A percentile compares a stretch with the other conserved stretches of the same genome.
Evolutionary conservation across 2,113 vertebrate genomes (phyloP).

Genomic region (Ptychochromis oligacanthus): DNA sequence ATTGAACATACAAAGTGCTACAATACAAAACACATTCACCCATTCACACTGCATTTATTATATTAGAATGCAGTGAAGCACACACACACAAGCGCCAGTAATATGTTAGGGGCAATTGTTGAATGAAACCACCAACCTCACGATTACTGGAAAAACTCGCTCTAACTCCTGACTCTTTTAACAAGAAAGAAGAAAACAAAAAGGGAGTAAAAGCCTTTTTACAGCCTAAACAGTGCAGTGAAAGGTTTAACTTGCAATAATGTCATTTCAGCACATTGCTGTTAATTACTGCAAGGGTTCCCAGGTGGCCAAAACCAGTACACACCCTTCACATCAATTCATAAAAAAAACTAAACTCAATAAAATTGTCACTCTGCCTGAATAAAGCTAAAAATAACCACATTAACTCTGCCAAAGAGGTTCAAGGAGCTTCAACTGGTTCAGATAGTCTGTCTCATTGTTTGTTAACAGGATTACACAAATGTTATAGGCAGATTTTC

Average conservation of each 20-base stretch:
- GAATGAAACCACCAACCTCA: background rate
- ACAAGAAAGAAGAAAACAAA: background rate
- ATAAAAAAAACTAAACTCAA: background rate
- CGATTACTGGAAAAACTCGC: background rate
- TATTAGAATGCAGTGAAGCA: fast-evolving
- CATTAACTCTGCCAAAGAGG: background rate
- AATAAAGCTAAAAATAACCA: background rate
- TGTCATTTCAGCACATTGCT: background rate
- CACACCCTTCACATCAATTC: background rate
- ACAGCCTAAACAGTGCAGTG: background rate
- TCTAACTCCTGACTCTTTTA: background rate
- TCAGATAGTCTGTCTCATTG: background rate
- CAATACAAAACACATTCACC: background rate
- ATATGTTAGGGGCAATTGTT: background rate
- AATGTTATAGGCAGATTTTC: fast-evolving
- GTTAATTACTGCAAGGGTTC: background rate
- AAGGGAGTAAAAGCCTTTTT: background rate
- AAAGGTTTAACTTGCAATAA: background rate
- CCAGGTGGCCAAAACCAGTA: background rate
- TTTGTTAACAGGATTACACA: background rate
- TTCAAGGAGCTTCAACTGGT: background rate
- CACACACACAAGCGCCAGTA: fast-evolving
- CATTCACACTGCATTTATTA: background rate
- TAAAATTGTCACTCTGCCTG: fast-evolving
- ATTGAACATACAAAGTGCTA: background rate